These are phyloP conservation scores for Sciaenops ocellatus DNA, from an alignment of 2,797 vertebrate genomes.

Conservation along the genomic window DNA sequence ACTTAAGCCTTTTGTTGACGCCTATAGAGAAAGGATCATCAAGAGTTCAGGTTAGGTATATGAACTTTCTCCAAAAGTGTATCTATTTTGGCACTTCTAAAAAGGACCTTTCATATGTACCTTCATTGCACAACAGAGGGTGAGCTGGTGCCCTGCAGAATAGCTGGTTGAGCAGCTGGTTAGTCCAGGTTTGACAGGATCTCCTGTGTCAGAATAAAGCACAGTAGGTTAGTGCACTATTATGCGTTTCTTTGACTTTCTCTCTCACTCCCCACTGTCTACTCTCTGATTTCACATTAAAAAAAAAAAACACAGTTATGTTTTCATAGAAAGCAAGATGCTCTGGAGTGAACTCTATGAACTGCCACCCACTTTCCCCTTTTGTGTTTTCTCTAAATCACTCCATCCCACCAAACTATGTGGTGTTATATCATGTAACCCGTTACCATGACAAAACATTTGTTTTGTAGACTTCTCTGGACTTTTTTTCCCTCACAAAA, in stretches of 20 bases:
- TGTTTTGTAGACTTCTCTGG: neutral
- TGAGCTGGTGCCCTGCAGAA: neutral
- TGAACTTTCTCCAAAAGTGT: neutral
- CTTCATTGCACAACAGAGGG: neutral
- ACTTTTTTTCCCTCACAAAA: neutral
- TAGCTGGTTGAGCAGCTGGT: constrained; percentile 9
- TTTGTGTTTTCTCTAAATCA: constrained; percentile 40
- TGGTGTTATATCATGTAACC: neutral
- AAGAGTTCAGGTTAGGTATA: constrained; percentile 4
- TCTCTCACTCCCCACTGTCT: constrained; percentile 33
- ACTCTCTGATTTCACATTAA: constrained; percentile 29
- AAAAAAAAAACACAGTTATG: constrained; percentile 42
- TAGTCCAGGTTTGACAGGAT: constrained; percentile 26
- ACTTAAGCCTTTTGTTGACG: neutral
- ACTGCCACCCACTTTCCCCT: constrained; percentile 29
- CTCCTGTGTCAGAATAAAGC: constrained; percentile 29
- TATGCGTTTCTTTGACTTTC: constrained; percentile 15
- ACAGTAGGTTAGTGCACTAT: constrained; percentile 23
- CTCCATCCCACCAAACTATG: constrained; percentile 34
- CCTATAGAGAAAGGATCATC: neutral
- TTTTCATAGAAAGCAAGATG: constrained; percentile 64
- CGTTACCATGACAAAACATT: neutral
- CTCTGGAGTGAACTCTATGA: constrained; percentile 51
- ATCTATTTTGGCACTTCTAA: neutral
- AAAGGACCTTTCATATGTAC: neutral